Evolutionary conservation across 2,888 invertebrate genomes (phyloP).

Genomic region (Leptinotarsa haldemani): DNA sequence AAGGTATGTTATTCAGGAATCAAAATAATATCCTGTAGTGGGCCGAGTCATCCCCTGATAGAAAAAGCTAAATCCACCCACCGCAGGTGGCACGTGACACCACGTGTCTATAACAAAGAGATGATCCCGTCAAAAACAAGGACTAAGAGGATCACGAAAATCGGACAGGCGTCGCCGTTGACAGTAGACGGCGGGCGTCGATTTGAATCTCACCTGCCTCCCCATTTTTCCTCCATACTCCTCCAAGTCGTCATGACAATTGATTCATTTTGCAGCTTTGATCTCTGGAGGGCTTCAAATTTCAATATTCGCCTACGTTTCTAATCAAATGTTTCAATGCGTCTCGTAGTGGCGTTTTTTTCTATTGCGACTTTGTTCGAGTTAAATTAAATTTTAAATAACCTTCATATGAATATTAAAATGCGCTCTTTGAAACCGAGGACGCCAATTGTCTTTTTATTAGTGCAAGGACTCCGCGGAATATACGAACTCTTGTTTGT

Average conservation of each 20-base stretch:
- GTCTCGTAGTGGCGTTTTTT: slow-evolving; percentile 21
- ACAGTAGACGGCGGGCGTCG: slow-evolving; percentile 32
- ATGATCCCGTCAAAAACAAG: slow-evolving; percentile 53
- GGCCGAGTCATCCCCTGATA: not conserved
- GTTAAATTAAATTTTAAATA: slow-evolving; percentile 40
- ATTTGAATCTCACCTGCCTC: slow-evolving; percentile 48
- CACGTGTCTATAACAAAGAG: slow-evolving; percentile 57
- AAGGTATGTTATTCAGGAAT: no score
- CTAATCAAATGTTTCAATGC: slow-evolving; percentile 36
- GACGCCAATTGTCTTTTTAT: slow-evolving; percentile 24
- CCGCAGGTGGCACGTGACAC: slow-evolving; percentile 56
- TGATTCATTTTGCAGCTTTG: slow-evolving; percentile 47
- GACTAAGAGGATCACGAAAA: slow-evolving; percentile 53
- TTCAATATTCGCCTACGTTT: slow-evolving; percentile 34
- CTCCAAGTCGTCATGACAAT: slow-evolving; percentile 47
- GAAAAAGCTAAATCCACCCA: slow-evolving; percentile 30
- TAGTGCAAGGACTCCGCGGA: slow-evolving; percentile 1
- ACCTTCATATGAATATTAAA: slow-evolving; percentile 33
- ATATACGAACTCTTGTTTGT: slow-evolving; percentile 6
- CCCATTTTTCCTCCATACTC: slow-evolving; percentile 10
- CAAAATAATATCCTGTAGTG: not conserved
- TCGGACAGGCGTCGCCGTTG: slow-evolving; percentile 39
- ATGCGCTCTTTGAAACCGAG: slow-evolving; percentile 2
- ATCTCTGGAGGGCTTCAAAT: slow-evolving; percentile 39
- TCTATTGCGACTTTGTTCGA: slow-evolving; percentile 19